A percentile compares a stretch with the other conserved stretches of the same genome.
Evolutionary conservation across 2,113 vertebrate genomes (phyloP).

Genomic region (Acanthisitta chloris): DNA sequence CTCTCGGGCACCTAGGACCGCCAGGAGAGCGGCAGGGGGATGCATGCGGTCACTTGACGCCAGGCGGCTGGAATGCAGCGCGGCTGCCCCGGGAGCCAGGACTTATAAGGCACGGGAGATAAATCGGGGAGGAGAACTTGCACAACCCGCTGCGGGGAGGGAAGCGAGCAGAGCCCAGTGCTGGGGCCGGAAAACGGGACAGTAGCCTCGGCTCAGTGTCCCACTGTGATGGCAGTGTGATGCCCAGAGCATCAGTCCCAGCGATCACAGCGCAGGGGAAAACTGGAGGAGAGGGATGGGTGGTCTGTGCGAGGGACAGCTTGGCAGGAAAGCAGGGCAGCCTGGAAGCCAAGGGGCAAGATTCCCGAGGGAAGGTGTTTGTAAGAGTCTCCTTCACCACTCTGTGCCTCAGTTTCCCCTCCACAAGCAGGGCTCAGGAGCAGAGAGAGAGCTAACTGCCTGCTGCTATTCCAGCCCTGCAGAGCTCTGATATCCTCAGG

Average conservation of each 20-base stretch:
- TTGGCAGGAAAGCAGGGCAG: not conserved
- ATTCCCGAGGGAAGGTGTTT: not conserved
- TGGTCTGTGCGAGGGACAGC: too few relatives aligned
- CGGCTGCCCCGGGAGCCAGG: slow-evolving; percentile 12
- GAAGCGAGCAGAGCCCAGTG: fast-evolving
- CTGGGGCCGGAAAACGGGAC: fast-evolving
- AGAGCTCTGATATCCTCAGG: fast-evolving
- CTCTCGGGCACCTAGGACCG: not conserved
- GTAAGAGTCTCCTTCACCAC: not conserved
- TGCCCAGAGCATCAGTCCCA: not conserved
- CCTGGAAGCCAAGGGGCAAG: fast-evolving
- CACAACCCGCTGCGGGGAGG: not conserved
- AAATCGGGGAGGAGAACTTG: not conserved
- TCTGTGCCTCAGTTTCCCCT: not conserved
- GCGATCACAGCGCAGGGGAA: not conserved
- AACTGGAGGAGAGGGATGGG: not conserved
- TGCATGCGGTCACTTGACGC: slow-evolving; percentile 56
- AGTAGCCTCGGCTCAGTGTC: not conserved
- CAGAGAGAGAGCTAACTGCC: not conserved
- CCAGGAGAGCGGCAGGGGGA: fast-evolving
- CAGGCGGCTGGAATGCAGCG: slow-evolving; percentile 67
- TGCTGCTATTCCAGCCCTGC: not conserved
- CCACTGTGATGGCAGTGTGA: too few relatives aligned
- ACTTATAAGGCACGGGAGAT: slow-evolving; percentile 72
- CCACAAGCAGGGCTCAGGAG: not conserved